Evolutionary conservation across 1,140 invertebrate genomes (phyloP), one percentile per base, ranked within the genome.

Genomic region (Drosophila chauvacae): DNA sequence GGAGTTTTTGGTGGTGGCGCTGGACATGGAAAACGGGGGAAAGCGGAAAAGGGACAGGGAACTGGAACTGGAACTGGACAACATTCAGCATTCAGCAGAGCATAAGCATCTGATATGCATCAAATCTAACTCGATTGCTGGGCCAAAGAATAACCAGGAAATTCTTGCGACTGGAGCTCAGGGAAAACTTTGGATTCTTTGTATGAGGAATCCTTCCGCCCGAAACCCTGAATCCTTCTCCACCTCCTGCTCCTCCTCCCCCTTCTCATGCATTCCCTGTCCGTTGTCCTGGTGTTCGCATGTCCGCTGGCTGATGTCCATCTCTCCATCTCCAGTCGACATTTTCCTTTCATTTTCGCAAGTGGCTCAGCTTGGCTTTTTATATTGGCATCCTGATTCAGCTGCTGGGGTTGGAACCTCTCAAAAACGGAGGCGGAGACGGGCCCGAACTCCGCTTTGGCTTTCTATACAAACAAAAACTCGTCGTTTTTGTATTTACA

Each of bases 51-150:
- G n/a, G 39, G 3, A 14, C 7, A 14, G n/a, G 48, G 33, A 11
- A 39, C 16, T 4, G 13, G 30, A n/a, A 62, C 39, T 53, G 61
- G 30, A 23, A 62, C 39, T 53, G 61, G 66, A 68, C 66, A 65
- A 68, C 63, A 70, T 68, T 68, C 66, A 70, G 66, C 44, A 71
- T 71, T 72, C 66, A 71, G 53, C 45, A 47, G 55, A 72, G 69
- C 69, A 72, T 72, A 72, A 87, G 83, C 84, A 88, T 87, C 84
- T 88, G 84, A 87, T 87, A 87, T 87, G 84, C 84, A 87, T 87
- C 84, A 87, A 87, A 87, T 87, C 86, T 87, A 87, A 87, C 84
- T 87, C 84, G 80, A 87, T 87, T 87, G 84, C 77, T 71, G 77
- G 84, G 60, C 84, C 60, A 69, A 78, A 78, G 85, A 88, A 90